Evolutionary conservation across 2,888 invertebrate genomes (phyloP).

Genomic region (Calameuta pallipes): DNA sequence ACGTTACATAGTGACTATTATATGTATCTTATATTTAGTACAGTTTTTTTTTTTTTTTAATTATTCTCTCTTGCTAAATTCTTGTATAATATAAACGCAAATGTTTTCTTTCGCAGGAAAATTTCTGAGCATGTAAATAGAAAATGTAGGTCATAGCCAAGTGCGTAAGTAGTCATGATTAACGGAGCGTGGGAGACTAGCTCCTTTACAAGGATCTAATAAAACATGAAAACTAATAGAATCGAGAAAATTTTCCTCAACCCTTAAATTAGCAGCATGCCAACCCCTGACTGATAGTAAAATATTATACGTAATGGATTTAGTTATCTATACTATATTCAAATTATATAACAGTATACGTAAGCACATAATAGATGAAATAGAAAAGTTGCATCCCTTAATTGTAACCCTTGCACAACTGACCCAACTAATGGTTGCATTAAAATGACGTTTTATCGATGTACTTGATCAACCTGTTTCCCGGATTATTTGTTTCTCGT

Average conservation of each 20-base stretch:
- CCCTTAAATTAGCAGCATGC: not conserved
- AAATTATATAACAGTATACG: not conserved
- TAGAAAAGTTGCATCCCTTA: not conserved
- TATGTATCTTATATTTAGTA: too few species aligned
- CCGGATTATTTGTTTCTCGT: not conserved
- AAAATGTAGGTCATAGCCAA: not conserved
- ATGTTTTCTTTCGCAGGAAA: not conserved
- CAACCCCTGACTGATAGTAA: not conserved
- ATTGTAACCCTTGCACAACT: not conserved
- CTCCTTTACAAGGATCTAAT: not conserved
- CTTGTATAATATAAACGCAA: not conserved
- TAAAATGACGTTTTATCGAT: not conserved
- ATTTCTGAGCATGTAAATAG: not conserved
- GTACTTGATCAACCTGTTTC: not conserved
- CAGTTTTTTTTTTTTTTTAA: too few species aligned
- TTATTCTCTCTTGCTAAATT: too few species aligned
- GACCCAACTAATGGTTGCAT: not conserved
- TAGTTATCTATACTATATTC: not conserved
- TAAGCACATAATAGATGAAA: not conserved
- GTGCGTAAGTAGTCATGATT: not conserved
- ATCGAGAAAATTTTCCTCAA: not conserved
- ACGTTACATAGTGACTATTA: too few species aligned
- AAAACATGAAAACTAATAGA: not conserved
- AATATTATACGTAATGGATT: not conserved
- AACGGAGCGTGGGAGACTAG: not conserved